A percentile compares a stretch with the other conserved stretches of the same genome.
These are phyloP conservation scores for Steromphala cineraria DNA, from an alignment of 2,888 invertebrate genomes.

Conservation along the genomic window DNA sequence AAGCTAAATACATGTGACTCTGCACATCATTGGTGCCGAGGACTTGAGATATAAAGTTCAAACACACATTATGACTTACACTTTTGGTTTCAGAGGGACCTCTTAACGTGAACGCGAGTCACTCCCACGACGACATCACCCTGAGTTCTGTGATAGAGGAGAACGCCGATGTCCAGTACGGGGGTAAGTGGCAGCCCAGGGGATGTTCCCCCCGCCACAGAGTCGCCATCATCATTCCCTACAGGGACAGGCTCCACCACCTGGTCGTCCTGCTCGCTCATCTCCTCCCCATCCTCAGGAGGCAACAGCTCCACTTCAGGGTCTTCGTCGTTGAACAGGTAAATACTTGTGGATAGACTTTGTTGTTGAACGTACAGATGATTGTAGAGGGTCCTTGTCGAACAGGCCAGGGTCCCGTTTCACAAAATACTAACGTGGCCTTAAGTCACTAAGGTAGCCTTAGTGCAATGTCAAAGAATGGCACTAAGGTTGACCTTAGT, in stretches of 20 bases:
- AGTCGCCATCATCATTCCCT: conserved; percentile 72
- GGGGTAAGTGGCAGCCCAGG: conserved; percentile 63
- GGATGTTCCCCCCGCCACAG: conserved; percentile 66
- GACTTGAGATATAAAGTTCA: too few relatives aligned
- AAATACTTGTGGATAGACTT: conserved; percentile 66
- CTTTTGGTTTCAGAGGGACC: conserved; percentile 41
- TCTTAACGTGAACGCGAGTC: conserved; percentile 37
- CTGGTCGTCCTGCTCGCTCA: conserved; percentile 76
- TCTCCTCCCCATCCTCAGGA: conserved; percentile 77
- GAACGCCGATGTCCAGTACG: conserved; percentile 52
- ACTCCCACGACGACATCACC: conserved; percentile 33
- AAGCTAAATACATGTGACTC: too few relatives aligned
- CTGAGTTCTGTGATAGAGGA: conserved; percentile 37
- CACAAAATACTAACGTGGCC: too few relatives aligned
- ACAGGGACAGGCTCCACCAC: conserved; percentile 76
- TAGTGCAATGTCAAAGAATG: too few relatives aligned
- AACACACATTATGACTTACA: too few relatives aligned
- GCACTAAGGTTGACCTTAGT: too few relatives aligned
- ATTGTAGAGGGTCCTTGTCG: conserved; percentile 74
- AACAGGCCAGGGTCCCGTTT: too few relatives aligned
- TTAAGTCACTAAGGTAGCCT: too few relatives aligned
- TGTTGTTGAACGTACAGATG: conserved; percentile 77
- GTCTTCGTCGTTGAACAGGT: conserved; percentile 78
- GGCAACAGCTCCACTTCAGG: conserved; percentile 77
- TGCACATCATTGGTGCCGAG: too few relatives aligned